phyloP scores from a whole-genome alignment of 1,140 invertebrate genomes.

The Solenopsis invicta region DNA sequence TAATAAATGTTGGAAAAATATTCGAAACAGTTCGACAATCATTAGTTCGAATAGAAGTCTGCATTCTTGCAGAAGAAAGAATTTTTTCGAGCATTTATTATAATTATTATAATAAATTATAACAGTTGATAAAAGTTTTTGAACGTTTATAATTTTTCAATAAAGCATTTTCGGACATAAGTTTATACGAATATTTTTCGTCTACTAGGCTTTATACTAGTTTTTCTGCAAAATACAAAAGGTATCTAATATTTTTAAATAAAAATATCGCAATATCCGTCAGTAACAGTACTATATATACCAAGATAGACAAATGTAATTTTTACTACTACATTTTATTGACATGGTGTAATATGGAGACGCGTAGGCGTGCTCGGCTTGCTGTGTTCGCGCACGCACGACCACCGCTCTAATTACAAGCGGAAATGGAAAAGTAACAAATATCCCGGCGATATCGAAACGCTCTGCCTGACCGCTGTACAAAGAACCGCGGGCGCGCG shows the following conservation, averaged over 20 bases:
- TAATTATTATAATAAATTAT: no score
- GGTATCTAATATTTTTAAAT: not conserved
- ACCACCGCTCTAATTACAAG: slow-evolving; percentile 66
- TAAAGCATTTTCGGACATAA: no score
- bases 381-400: not conserved
- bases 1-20: no score
- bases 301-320: not conserved
- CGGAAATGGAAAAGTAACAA: slow-evolving; percentile 74
- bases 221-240: not conserved
- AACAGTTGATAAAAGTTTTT: no score
- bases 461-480: not conserved
- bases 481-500: not conserved
- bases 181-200: no score
- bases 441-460: slow-evolving; percentile 43
- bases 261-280: not conserved
- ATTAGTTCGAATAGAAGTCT: no score
- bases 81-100: no score
- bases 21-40: no score
- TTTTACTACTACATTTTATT: slow-evolving; percentile 4
- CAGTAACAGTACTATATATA: not conserved
- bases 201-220: no score
- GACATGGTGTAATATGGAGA: not conserved
- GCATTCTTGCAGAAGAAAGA: no score
- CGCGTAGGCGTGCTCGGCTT: not conserved
- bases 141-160: no score